phyloP scores from a whole-genome alignment of 1,140 invertebrate genomes.

The Pemphigus obesinymphae region DNA sequence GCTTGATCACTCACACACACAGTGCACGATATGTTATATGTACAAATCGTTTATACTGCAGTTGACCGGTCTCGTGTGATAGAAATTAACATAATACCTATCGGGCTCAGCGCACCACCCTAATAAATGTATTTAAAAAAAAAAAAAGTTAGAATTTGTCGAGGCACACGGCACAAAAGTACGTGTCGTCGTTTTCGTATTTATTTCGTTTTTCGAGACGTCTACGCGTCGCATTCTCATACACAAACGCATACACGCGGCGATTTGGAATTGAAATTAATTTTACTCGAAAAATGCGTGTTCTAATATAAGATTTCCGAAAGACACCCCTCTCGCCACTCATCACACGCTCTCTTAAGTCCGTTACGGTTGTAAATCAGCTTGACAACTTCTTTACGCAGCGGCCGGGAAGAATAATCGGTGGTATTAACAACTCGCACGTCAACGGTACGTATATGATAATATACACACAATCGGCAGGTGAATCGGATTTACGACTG shows the following conservation, averaged over 20 bases:
- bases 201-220: not conserved
- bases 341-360: not conserved
- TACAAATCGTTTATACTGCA: no score
- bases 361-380: slow-evolving; percentile 26
- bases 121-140: not conserved
- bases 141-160: not conserved
- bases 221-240: not conserved
- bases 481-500: not conserved
- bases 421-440: no score
- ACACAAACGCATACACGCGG: not conserved
- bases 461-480: not conserved
- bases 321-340: not conserved
- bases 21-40: no score
- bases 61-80: not conserved
- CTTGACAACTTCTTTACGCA: slow-evolving; percentile 26
- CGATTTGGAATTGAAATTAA: slow-evolving; percentile 23
- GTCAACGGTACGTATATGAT: no score
- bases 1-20: no score
- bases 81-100: not conserved
- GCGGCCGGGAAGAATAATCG: slow-evolving; percentile 35
- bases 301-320: not conserved
- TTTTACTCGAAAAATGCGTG: not conserved
- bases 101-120: not conserved
- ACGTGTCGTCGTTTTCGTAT: not conserved
- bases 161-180: not conserved